Conservation (phyloP, 2,888 invertebrate species). For the Troides aeacus region DNA sequence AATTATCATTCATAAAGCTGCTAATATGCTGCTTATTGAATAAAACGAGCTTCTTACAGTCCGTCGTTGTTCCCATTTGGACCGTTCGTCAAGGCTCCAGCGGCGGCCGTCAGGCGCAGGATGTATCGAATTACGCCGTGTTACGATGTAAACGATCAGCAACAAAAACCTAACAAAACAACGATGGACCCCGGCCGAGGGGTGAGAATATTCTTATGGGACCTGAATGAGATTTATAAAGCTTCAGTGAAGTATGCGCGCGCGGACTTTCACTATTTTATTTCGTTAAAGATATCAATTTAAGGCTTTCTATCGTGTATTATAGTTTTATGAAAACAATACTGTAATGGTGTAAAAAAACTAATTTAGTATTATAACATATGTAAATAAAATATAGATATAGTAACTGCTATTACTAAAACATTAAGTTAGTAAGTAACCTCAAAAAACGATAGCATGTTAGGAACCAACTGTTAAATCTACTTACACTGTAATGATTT, state of each 20-base stretch:
- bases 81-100: conserved; percentile 36
- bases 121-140: conserved; percentile 75
- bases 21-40: conserved; percentile 15
- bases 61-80: conserved; percentile 39
- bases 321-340: not conserved
- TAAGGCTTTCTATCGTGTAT: not conserved
- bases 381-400: no score
- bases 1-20: conserved; percentile 13
- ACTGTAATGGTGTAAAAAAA: not conserved
- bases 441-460: no score
- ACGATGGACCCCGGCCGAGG: conserved; percentile 46
- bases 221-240: conserved; percentile 70
- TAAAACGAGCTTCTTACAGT: conserved; percentile 26
- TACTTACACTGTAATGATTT: no score
- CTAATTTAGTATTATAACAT: no score
- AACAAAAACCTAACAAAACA: conserved; percentile 62
- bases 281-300: conserved; percentile 9
- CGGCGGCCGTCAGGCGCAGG: conserved; percentile 63
- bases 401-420: no score
- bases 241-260: conserved; percentile 67
- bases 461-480: no score
- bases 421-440: no score
- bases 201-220: conserved; percentile 73
- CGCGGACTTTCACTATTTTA: conserved; percentile 38
- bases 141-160: conserved; percentile 74